Base-by-base conservation (phyloP, 2,888 invertebrate species). In the Plagodis dolabraria region DNA sequence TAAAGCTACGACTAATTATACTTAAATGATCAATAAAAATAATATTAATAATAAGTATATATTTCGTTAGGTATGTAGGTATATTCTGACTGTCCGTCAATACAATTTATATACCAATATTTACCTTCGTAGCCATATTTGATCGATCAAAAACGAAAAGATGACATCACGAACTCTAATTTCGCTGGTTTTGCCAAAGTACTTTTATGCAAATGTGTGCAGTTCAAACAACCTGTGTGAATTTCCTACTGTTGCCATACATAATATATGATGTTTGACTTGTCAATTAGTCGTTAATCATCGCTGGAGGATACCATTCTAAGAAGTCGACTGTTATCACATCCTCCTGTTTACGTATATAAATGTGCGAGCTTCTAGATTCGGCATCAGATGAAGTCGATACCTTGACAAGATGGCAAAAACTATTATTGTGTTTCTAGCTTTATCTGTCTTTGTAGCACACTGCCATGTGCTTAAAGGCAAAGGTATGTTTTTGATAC, bases 281-380 rank as follows among this genome's bases (percentile, higher is more conserved):
- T 77, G 73, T 65, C 75, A 74, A 78, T 82, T 81, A 67, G 70
- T 68, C 55, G 62, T 61, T 71, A 69, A 72, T 63, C 53, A 68
- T 65, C 68, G 63, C 65, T 22, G 38, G 52, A 69, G 71, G 63
- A 65, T 68, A 63, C 72, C 77, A 80, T 87, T 87, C 86, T 82
- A 69, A 71, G 89, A 87, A 87, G 52, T 38, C 38, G 51, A 8
- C 52, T 35, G 57, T 59, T 64, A 60, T 60, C 63, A 62, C 65
- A 64, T 60, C 57, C 57, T 61, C 45, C 47, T 57, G 45, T 59
- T 40, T 50, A 50, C 48, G 47, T 66, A 68, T 68, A 68, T 68
- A 68, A 63, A 66, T 57, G 51, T 60, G 61, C 45, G 59, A 62
- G 52, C 43, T 64, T 47, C 47, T 42, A 38, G 22, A 38, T 47